Evolutionary conservation across 2,113 vertebrate genomes (phyloP).

Genomic region (Pogona vitticeps): DNA sequence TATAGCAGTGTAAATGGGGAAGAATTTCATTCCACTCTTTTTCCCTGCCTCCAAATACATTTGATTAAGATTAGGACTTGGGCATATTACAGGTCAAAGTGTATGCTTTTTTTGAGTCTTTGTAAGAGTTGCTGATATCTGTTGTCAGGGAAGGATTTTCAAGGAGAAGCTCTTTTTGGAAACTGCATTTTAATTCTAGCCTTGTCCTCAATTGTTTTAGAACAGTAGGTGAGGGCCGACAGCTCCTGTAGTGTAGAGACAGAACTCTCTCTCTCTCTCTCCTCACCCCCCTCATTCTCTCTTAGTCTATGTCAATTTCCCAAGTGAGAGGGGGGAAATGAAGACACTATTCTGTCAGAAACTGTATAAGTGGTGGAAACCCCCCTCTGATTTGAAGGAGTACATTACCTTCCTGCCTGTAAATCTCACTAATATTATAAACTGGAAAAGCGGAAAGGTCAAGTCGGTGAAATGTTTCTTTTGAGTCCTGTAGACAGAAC

Average conservation of each 20-base stretch:
- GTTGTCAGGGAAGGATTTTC: neutral
- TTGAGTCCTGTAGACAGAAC: constrained; percentile 18
- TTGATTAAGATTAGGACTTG: neutral
- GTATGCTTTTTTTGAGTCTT: neutral
- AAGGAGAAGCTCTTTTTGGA: neutral
- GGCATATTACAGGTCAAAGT: neutral
- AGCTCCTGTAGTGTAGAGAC: neutral
- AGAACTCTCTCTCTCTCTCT: no score
- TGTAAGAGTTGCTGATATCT: neutral
- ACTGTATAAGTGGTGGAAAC: neutral
- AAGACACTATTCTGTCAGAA: neutral
- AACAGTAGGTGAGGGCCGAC: neutral
- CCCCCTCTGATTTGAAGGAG: neutral
- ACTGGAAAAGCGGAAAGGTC: constrained; percentile 10
- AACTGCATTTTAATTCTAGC: neutral
- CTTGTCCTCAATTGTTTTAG: neutral
- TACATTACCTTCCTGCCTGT: constrained; percentile 1
- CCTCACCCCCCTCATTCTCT: no score
- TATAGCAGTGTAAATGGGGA: no score
- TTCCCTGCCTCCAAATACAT: no score
- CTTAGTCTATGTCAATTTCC: neutral
- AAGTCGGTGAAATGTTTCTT: constrained; percentile 13
- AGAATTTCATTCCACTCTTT: no score
- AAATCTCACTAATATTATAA: constrained; percentile 27
- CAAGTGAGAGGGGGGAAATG: neutral